phyloP scores from a whole-genome alignment of 2,797 vertebrate genomes.

The Menidia menidia region DNA sequence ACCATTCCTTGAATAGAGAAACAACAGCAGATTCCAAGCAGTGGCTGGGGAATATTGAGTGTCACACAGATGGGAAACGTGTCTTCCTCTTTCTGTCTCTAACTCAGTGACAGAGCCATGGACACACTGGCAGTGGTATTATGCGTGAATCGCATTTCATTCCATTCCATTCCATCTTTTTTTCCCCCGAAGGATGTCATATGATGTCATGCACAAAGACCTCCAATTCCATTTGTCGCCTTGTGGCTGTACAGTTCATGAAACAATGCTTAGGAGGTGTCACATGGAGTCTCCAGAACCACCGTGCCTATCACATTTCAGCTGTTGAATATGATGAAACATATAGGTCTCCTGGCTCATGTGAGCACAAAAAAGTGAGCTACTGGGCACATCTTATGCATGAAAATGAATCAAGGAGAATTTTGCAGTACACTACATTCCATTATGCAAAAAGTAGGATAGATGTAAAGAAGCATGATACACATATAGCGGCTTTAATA shows the following conservation, averaged over 20 bases:
- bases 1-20: conserved; percentile 35
- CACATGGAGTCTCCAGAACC: conserved; percentile 29
- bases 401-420: conserved; percentile 27
- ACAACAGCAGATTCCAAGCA: conserved; percentile 25
- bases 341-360: conserved; percentile 7
- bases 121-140: conserved; percentile 13
- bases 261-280: conserved; percentile 35
- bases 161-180: conserved; percentile 51
- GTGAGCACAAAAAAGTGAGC: conserved; percentile 2
- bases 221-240: conserved; percentile 52
- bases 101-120: conserved; percentile 19
- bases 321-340: conserved; percentile 34
- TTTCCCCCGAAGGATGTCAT: conserved; percentile 54
- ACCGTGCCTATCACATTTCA: conserved; percentile 23
- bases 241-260: conserved; percentile 22
- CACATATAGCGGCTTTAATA: conserved; percentile 40
- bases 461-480: conserved; percentile 33
- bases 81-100: conserved; percentile 15
- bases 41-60: conserved; percentile 46
- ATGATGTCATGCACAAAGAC: conserved; percentile 42
- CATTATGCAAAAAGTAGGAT: conserved; percentile 44
- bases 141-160: conserved; percentile 43
- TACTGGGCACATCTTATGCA: conserved; percentile 7
- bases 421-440: conserved; percentile 19
- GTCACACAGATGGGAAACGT: conserved; percentile 52